phyloP scores from a whole-genome alignment of 1,140 invertebrate genomes.

The Tetramorium alpestre region DNA sequence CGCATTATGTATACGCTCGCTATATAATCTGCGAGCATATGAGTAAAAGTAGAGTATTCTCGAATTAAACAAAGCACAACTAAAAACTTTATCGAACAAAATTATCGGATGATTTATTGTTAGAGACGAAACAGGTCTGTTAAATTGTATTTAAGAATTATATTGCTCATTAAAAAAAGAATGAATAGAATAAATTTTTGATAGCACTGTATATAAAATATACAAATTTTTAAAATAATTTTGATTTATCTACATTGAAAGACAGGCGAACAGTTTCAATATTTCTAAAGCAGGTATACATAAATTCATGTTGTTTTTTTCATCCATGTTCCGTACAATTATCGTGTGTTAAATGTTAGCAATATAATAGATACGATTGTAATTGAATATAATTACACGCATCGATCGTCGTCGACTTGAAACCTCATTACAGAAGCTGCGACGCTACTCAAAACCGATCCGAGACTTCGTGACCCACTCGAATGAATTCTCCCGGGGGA shows the following conservation, averaged over 20 bases:
- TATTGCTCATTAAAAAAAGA: background rate
- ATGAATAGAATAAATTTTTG: background rate
- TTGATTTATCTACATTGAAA: slow-evolving; percentile 1
- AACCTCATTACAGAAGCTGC: slow-evolving; percentile 40
- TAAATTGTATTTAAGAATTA: background rate
- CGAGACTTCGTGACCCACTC: slow-evolving; percentile 35
- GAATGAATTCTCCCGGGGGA: slow-evolving; percentile 55
- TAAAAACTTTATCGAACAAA: slow-evolving; percentile 56
- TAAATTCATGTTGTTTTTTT: background rate
- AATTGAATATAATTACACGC: slow-evolving; percentile 47
- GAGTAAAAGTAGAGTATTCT: slow-evolving; percentile 42
- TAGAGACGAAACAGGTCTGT: background rate
- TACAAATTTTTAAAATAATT: background rate
- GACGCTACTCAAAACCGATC: slow-evolving; percentile 52
- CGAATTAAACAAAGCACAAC: slow-evolving; percentile 71
- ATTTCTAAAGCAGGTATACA: background rate
- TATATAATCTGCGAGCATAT: slow-evolving; percentile 61
- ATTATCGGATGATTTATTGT: background rate
- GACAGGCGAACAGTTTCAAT: background rate
- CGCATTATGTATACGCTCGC: slow-evolving; percentile 66
- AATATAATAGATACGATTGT: slow-evolving; percentile 34
- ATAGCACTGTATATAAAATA: background rate
- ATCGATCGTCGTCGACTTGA: slow-evolving; percentile 1
- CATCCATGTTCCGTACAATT: slow-evolving; percentile 9
- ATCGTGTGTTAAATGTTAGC: background rate